Percentiles rank a stretch among this genome's conserved stretches.
Conservation (phyloP, 2,888 invertebrate species). For the Helobdella robusta region DNA sequence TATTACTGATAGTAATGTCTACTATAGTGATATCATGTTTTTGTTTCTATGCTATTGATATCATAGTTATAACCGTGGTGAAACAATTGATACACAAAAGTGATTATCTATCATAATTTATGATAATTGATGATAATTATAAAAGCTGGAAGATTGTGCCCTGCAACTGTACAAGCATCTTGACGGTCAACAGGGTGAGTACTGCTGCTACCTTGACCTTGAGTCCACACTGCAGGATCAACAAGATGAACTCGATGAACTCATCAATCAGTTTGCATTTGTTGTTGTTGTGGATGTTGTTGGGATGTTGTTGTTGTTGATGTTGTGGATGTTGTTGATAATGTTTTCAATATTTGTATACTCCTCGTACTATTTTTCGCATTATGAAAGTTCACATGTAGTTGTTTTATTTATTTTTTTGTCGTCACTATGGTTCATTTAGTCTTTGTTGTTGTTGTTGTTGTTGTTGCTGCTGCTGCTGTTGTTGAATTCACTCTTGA, state of each 20-base stretch:
- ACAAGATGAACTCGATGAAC: constrained; percentile 89
- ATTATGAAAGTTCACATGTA: no score
- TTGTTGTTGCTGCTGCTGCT: background rate
- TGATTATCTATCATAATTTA: background rate
- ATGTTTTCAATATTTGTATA: no score
- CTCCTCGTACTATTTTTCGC: no score
- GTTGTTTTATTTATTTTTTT: no score
- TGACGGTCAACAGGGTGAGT: constrained; percentile 68
- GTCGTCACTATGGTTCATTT: no score
- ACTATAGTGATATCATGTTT: background rate
- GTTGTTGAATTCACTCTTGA: background rate
- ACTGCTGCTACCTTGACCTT: constrained; percentile 89
- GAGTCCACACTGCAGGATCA: constrained; percentile 93
- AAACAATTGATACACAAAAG: no score
- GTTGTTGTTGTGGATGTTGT: background rate
- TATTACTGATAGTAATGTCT: background rate
- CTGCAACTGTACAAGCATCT: constrained; percentile 81
- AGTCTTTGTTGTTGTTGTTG: no score
- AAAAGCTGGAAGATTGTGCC: constrained; percentile 89
- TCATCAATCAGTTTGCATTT: constrained; percentile 73
- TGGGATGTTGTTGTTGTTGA: background rate
- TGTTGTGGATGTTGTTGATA: background rate
- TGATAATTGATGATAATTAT: background rate
- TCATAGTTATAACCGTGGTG: no score
- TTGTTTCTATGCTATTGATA: background rate